Percentiles rank a stretch among this genome's conserved stretches.
These are phyloP conservation scores for Actenoides lindsayi DNA, from an alignment of 2,113 vertebrate genomes.

Conservation along the genomic window DNA sequence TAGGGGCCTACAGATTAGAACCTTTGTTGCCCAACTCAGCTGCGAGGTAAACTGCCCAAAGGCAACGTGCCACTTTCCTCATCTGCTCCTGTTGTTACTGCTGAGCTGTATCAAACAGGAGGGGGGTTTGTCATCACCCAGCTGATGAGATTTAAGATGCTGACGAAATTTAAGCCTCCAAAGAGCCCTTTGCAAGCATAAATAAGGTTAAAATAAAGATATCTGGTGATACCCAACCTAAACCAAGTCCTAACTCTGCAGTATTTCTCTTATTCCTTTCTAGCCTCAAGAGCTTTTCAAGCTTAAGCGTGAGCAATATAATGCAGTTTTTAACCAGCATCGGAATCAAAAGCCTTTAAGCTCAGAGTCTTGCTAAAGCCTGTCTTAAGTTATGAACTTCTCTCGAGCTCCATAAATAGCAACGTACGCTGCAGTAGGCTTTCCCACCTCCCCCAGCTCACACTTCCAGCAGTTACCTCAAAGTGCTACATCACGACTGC, in stretches of 20 bases:
- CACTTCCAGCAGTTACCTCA: not conserved
- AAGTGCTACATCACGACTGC: not conserved
- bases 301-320: not conserved
- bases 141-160: not conserved
- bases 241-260: not conserved
- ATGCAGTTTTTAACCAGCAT: not conserved
- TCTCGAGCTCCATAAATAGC: not conserved
- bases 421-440: not conserved
- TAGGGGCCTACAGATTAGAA: not conserved
- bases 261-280: not conserved
- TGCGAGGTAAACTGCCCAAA: not conserved
- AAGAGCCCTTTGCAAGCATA: not conserved
- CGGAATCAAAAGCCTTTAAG: not conserved
- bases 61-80: not conserved
- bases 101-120: not conserved
- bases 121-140: not conserved
- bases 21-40: not conserved
- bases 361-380: not conserved
- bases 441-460: not conserved
- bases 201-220: not conserved
- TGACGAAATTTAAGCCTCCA: not conserved
- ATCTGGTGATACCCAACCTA: not conserved
- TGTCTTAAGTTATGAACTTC: not conserved
- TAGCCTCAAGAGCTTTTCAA: not conserved
- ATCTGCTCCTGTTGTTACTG: not conserved